A percentile compares a stretch with the other conserved stretches of the same genome.
These are phyloP conservation scores for Pelecanoides urinatrix DNA, from an alignment of 2,113 vertebrate genomes.

Conservation along the genomic window DNA sequence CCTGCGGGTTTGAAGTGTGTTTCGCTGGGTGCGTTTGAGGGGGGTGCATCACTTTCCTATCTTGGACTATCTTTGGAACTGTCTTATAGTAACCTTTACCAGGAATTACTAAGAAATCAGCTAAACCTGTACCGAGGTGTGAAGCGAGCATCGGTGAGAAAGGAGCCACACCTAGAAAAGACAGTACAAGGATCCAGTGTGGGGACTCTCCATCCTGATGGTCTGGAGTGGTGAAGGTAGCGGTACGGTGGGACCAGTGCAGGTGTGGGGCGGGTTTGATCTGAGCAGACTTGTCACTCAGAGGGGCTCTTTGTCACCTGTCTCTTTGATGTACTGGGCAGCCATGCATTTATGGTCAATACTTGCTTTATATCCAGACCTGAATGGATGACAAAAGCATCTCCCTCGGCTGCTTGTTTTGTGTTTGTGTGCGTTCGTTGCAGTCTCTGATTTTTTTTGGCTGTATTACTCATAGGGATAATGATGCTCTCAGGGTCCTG, in stretches of 20 bases:
- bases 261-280: neutral
- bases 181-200: fast-evolving
- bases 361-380: neutral
- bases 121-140: neutral
- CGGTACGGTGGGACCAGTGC: neutral
- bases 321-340: neutral
- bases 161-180: neutral
- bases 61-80: neutral
- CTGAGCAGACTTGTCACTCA: neutral
- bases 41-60: too few species aligned
- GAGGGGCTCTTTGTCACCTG: neutral
- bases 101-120: neutral
- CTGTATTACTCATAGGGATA: neutral
- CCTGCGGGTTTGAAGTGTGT: fast-evolving
- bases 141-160: neutral
- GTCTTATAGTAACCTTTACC: neutral
- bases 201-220: neutral
- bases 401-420: neutral
- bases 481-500: neutral
- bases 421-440: fast-evolving
- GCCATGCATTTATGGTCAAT: neutral
- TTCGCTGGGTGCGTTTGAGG: fast-evolving
- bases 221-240: neutral
- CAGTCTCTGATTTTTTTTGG: neutral
- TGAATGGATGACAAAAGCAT: neutral